Evolutionary conservation across 2,888 invertebrate genomes (phyloP).

Genomic region (Spodoptera littoralis): DNA sequence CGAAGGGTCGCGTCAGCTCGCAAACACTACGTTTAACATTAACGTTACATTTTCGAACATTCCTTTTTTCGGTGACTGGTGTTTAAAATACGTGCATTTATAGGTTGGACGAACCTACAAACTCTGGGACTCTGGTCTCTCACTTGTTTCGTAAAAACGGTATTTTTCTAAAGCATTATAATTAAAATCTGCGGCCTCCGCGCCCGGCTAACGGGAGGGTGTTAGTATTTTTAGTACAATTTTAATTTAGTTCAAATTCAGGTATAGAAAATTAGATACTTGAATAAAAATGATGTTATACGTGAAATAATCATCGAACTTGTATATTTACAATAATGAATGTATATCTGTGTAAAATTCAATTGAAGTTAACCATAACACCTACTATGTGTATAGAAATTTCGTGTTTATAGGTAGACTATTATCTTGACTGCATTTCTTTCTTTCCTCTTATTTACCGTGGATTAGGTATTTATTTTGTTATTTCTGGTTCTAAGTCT

Average conservation of each 20-base stretch:
- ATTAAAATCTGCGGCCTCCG: conserved; percentile 63
- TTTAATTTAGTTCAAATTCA: conserved; percentile 80
- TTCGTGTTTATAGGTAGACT: conserved; percentile 64
- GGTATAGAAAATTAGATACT: conserved; percentile 71
- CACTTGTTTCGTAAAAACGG: conserved; percentile 54
- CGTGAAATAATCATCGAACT: conserved; percentile 59
- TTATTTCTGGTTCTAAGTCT: conserved; percentile 86
- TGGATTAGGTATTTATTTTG: conserved; percentile 88
- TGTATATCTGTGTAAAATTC: conserved; percentile 76
- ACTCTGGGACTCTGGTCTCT: conserved; percentile 56
- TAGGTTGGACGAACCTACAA: conserved; percentile 43
- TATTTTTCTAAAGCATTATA: conserved; percentile 74
- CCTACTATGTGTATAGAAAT: conserved; percentile 65
- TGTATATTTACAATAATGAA: conserved; percentile 73
- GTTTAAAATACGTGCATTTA: conserved; percentile 77
- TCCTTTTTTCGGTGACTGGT: conserved; percentile 79
- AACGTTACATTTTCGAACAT: conserved; percentile 65
- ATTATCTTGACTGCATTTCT: conserved; percentile 73
- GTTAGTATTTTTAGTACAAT: conserved; percentile 85
- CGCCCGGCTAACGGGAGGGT: conserved; percentile 62
- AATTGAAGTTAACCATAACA: conserved; percentile 59
- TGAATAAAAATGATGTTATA: conserved; percentile 64
- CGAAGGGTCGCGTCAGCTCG: conserved; percentile 61
- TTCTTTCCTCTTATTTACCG: conserved; percentile 73
- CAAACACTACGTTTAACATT: conserved; percentile 54